Evolutionary conservation across 1,140 invertebrate species (phyloP), one percentile per base, ranked within the genome.

Genomic region (Zeugodacus cucurbitae): DNA sequence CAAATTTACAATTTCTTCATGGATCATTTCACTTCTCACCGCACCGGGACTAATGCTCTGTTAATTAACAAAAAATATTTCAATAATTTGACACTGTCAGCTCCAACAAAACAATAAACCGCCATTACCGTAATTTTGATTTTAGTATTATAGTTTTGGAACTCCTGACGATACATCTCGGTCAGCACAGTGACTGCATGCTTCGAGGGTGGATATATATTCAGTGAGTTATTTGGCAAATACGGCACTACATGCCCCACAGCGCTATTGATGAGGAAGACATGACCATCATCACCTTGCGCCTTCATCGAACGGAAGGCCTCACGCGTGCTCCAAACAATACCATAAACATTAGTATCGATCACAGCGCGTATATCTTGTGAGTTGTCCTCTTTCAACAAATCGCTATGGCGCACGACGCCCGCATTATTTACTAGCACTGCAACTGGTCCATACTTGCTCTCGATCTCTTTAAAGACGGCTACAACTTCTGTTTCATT

Each of bases 361-460:
- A 97, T 62, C 17, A 91, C 88, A 6, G 82, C 57, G 37, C 88
- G 74, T 89, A 91, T 91, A 26, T 89, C 90, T 17, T 57, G 11
- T 0, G 88, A 41, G 37, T 88, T 88, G 34, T 58, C 17, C 32
- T 87, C 87, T 10, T 20, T 32, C n/a, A 86, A 10, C 29, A 92
- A 82, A 0, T 14, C 17, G 0, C 87, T 86, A 0, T 32, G 0
- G 5, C 90, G 90, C 0, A 93, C 90, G 0, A 96, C 90, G 1
- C 96, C 97, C 1, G 97, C 96, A 91, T 96, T 97, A 90, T 97
- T 97, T 11, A 97, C 93, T 64, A 97, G 93, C 1, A 97, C 90
- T 0, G 96, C 97, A 1, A 97, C 97, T 10, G 95, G 94, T 11
- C 95, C 95, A 87, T 95, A 93, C 10, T 95, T 91, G 3, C 91